phyloP scores from a whole-genome alignment of 2,888 invertebrate species.

The Liodrosophila aerea region DNA sequence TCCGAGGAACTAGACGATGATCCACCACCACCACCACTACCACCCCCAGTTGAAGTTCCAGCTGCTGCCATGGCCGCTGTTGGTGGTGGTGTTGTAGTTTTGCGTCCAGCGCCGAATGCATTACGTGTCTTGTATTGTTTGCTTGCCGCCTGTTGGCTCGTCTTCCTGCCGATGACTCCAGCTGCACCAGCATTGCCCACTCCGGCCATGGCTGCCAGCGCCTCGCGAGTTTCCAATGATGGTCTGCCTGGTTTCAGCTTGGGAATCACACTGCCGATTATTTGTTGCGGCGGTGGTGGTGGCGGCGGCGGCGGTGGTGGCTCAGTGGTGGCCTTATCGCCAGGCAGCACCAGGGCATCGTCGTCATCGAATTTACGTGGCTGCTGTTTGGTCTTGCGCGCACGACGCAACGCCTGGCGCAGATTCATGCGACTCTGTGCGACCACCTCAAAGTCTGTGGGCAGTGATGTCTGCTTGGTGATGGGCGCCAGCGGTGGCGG shows the following conservation, averaged over 20 bases:
- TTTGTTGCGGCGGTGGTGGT: background rate
- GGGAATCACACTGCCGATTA: background rate
- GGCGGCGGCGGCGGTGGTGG: conserved; percentile 1
- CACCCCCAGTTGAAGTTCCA: no score
- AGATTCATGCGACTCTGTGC: conserved; percentile 80
- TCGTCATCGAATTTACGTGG: conserved; percentile 59
- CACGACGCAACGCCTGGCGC: conserved; percentile 79
- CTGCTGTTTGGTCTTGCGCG: conserved; percentile 72
- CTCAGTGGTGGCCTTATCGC: conserved; percentile 19
- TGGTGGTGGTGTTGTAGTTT: conserved; percentile 20
- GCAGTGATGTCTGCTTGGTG: conserved; percentile 1
- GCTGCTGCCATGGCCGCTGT: background rate
- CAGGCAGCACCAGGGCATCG: conserved; percentile 46
- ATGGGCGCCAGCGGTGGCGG: conserved; percentile 57
- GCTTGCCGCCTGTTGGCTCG: background rate
- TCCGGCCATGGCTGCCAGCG: no score
- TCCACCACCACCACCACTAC: background rate
- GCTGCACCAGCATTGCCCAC: background rate
- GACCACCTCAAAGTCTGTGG: conserved; percentile 41
- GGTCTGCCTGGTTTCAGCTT: no score
- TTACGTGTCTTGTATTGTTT: conserved; percentile 51
- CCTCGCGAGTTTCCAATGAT: no score
- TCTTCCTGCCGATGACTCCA: conserved; percentile 10
- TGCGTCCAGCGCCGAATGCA: conserved; percentile 28
- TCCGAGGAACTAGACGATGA: conserved; percentile 65